phyloP scores from a whole-genome alignment of 2,888 invertebrate genomes.

The Volucella inanis region DNA sequence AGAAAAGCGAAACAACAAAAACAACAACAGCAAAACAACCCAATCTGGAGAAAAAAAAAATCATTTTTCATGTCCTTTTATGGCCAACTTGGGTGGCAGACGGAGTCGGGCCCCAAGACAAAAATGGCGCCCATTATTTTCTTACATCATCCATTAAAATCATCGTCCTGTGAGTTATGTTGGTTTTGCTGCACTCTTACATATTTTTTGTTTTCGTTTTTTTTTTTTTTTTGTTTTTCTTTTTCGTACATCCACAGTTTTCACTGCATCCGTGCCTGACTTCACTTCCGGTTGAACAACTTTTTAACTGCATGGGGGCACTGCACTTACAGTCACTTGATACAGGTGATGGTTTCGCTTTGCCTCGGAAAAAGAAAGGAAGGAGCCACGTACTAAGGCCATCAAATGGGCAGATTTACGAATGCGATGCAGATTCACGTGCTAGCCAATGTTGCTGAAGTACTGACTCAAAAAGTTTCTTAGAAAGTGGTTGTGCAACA shows the following conservation, averaged over 20 bases:
- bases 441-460: conserved; percentile 51
- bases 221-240: too few relatives aligned
- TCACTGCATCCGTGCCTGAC: conserved; percentile 58
- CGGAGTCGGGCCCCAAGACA: conserved; percentile 60
- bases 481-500: too few relatives aligned
- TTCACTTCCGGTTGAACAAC: conserved; percentile 67
- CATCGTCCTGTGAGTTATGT: conserved; percentile 70
- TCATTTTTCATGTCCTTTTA: conserved; percentile 54
- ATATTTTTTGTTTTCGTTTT: not conserved
- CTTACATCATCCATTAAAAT: conserved; percentile 74
- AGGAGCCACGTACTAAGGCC: conserved; percentile 51
- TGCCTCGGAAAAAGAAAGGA: conserved; percentile 21
- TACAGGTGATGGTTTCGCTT: conserved; percentile 15
- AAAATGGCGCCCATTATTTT: conserved; percentile 75
- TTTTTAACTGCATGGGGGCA: conserved; percentile 67
- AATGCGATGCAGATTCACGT: conserved; percentile 1
- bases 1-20: conserved; percentile 22
- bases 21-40: not conserved
- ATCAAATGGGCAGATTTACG: conserved; percentile 11
- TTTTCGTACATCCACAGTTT: not conserved
- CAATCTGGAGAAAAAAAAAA: not conserved
- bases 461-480: too few relatives aligned
- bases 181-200: conserved; percentile 46
- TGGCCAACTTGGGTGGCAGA: conserved; percentile 55
- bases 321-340: conserved; percentile 49